These are phyloP conservation scores for Ochlodes sylvanus DNA, from an alignment of 2,888 invertebrate species.

Conservation along the genomic window DNA sequence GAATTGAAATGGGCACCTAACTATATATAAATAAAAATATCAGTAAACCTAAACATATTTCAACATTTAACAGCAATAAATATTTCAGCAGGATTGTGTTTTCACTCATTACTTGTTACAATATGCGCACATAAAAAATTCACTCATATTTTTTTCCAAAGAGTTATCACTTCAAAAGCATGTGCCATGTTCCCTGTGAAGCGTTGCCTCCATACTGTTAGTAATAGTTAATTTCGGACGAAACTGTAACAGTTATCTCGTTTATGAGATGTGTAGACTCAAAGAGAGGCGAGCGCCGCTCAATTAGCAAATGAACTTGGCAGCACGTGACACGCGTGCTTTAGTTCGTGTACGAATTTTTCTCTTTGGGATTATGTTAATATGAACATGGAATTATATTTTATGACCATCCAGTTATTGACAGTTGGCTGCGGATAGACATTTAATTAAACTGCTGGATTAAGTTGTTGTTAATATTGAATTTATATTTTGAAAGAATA, in stretches of 20 bases:
- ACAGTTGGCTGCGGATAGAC: not conserved
- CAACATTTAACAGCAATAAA: no score
- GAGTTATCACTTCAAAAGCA: constrained; percentile 4
- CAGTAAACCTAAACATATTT: no score
- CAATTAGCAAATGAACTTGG: constrained; percentile 60
- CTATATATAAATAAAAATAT: no score
- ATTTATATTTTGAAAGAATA: no score
- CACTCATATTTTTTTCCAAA: not conserved
- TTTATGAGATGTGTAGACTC: constrained; percentile 4
- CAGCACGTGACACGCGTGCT: constrained; percentile 50
- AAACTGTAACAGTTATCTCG: not conserved
- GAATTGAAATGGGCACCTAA: no score
- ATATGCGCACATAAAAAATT: no score
- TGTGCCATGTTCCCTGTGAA: not conserved
- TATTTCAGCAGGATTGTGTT: no score
- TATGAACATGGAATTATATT: not conserved
- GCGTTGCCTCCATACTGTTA: not conserved
- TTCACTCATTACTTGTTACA: no score
- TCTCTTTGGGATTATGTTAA: constrained; percentile 34
- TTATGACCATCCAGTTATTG: not conserved
- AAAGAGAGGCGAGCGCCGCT: constrained; percentile 40
- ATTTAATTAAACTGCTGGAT: no score
- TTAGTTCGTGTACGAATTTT: constrained; percentile 41
- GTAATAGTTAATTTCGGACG: constrained; percentile 5
- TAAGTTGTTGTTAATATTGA: no score